Base-by-base conservation (phyloP, 2,797 vertebrate genomes). In the Phrynocephalus forsythii region DNA sequence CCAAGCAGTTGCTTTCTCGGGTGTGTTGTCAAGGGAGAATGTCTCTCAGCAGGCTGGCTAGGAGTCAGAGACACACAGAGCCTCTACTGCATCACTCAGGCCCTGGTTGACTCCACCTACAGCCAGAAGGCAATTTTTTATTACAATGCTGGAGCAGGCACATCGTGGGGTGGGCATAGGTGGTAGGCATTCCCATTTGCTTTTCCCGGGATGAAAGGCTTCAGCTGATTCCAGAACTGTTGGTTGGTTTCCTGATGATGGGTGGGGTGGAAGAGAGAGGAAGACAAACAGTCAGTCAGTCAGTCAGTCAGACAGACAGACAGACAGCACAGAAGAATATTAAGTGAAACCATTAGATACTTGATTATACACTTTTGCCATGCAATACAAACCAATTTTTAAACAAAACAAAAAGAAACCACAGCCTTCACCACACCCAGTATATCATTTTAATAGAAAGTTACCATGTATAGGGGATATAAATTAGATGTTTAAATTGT, bases 21-120 rank as follows among this genome's bases (percentile, higher is more conserved):
- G 78, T 69, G 26, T 11, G 30, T 67, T n/a, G 28, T 38, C 28
- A 84, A 8, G 63, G 60, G 0, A 56, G 5, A 71, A 84, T 30
- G 30, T 83, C 52, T 0, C 0, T 60, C 30, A 3, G 69, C 71
- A 24, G 76, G 6, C 33, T 3, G 0, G 60, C 91, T 96, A 97
- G 89, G 94, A 93, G 2, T 99, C 98, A 0, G 97, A 97, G 6
- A 99, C 96, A 75, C 97, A 98, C 82, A 99, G 97, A 1, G 99
- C 99, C 96, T 99, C 99, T n/a, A 98, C 98, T 0, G 98, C 98
- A 0, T 97, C 95, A 83, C 98, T 98, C 85, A 98, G 98, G 75
- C 98, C 98, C 97, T 99, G 97, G 94, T 98, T 98, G 92, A 99
- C 99, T 0, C 99, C 99, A 0, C 99, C 99, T 38, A 99, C 98